Base-by-base conservation (phyloP, 1,140 invertebrate genomes). In the Steinernema feltiae region DNA sequence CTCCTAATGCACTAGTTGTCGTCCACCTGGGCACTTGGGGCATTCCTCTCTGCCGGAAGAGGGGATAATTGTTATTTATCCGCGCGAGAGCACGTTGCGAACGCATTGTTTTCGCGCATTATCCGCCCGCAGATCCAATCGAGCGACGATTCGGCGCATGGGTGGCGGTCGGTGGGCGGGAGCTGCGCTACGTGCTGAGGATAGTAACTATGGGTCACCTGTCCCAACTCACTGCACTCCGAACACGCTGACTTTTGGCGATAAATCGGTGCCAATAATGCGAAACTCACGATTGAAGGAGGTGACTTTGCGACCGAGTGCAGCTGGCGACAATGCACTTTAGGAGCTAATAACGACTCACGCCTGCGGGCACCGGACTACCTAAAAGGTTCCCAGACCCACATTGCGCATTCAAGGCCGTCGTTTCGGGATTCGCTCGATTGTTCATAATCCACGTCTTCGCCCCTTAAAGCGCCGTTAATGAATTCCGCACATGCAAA, bases 81-180 rank as follows among this genome's bases (percentile, higher is more conserved):
- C 53, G 53, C 35, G 7, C 7, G 35, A 7, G 35, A 18, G 18
- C 7, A 18, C 35, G 35, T 7, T 7, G 35, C 7, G 35, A 41
- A 41, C 35, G 35, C 53, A 63, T 63, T 63, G 53, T 63, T 63
- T 63, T 63, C 53, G 53, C 53, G 53, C 53, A 63, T 63, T 17
- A 63, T 63, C 53, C 3, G n/a, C n/a, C n/a, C n/a, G 15, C 2
- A 15, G 53, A 63, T 63, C 53, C 53, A 63, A 63, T 63, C 53
- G 53, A 63, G 53, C 53, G 53, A 15, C 35, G 35, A 7, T 41
- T 41, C 35, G 35, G 35, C 35, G 7, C 7, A 7, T 41, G 35
- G 7, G 7, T 7, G 35, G 35, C 35, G 35, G 35, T n/a, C n/a
- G 18, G 35, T 41, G 7, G 35, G 7, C 35, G 35, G 35, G 35